These are phyloP conservation scores for Raja brachyura DNA, from an alignment of 2,113 vertebrate species.

Conservation along the genomic window DNA sequence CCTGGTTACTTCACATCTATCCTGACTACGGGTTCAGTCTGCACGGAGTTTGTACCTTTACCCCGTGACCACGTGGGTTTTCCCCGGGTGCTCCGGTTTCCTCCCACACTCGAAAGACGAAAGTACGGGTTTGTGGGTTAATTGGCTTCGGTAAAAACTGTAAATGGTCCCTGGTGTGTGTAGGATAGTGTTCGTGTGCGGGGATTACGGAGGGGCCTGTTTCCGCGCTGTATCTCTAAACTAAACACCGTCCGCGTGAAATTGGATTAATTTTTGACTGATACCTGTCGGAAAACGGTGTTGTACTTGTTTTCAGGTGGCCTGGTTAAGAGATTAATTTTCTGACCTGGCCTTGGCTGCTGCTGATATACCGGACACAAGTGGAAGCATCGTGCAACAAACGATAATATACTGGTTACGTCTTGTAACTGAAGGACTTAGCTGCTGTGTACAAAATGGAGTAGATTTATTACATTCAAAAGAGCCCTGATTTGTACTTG, in stretches of 20 bases:
- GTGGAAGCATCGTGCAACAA: background rate
- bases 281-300: background rate
- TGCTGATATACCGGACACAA: background rate
- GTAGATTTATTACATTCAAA: background rate
- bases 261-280: background rate
- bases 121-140: no score
- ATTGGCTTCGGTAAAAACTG: no score
- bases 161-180: no score
- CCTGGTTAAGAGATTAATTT: slow-evolving; percentile 37
- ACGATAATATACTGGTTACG: slow-evolving; percentile 9
- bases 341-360: slow-evolving; percentile 13
- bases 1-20: no score
- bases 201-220: no score
- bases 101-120: no score
- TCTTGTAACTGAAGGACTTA: slow-evolving; percentile 27
- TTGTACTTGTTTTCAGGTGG: slow-evolving; percentile 32
- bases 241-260: background rate
- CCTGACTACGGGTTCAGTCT: no score
- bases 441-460: slow-evolving; percentile 32
- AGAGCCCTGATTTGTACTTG: slow-evolving; percentile 14
- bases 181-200: no score
- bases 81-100: no score
- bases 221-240: no score
- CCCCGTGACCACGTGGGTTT: no score
- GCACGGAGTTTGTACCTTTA: no score